phyloP scores from a whole-genome alignment of 2,113 vertebrate species.

The Notarius quadriscutis region DNA sequence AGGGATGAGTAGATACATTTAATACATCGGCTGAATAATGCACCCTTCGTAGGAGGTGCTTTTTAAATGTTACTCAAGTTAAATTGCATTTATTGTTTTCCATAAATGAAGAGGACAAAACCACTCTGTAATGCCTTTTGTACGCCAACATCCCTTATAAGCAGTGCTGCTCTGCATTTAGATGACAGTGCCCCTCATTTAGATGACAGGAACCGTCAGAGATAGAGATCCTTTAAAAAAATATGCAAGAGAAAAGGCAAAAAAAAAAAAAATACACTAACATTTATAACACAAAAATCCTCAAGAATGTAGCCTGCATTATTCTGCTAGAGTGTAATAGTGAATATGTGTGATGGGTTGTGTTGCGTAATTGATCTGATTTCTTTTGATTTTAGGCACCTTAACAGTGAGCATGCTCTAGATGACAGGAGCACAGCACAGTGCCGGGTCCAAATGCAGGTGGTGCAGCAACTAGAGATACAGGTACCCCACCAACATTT shows the following conservation, averaged over 20 bases:
- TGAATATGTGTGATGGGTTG: background rate
- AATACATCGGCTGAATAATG: constrained; percentile 83
- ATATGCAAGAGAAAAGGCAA: background rate
- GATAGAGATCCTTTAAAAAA: background rate
- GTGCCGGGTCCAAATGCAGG: constrained; percentile 98
- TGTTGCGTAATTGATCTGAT: constrained; percentile 10
- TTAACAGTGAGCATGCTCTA: constrained; percentile 96
- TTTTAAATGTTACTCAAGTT: constrained; percentile 82
- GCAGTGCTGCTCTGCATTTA: constrained; percentile 43
- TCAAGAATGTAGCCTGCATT: background rate
- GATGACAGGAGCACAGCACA: constrained; percentile 98
- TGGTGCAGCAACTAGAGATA: constrained; percentile 98
- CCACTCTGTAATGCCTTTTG: constrained; percentile 62
- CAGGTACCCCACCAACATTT: constrained; percentile 73
- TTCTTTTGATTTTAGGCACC: constrained; percentile 80
- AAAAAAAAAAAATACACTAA: background rate
- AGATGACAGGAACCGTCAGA: background rate
- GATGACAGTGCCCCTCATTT: constrained; percentile 48
- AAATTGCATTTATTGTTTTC: constrained; percentile 84
- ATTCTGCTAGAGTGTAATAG: background rate
- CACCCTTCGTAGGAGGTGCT: constrained; percentile 81
- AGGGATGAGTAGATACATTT: constrained; percentile 92
- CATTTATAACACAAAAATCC: background rate
- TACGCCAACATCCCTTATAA: constrained; percentile 64
- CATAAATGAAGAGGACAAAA: constrained; percentile 80